Conservation (phyloP, 2,113 vertebrate genomes). For the Lepisosteus osseus region DNA sequence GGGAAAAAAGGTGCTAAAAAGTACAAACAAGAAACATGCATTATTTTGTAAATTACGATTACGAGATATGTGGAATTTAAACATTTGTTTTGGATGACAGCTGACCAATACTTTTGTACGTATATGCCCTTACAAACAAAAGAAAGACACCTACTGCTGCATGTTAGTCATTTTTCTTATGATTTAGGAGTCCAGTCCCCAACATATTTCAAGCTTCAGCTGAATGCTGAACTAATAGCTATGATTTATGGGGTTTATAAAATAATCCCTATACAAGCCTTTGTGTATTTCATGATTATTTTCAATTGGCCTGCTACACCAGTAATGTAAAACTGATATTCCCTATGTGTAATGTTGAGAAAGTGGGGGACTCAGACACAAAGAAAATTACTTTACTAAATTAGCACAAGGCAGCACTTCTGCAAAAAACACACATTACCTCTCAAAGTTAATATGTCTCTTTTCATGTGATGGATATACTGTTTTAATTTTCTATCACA, state of each 20-base stretch:
- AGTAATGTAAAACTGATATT: neutral
- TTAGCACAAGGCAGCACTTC: neutral
- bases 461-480: conserved; percentile 46
- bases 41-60: too few species aligned
- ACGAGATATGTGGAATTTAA: too few species aligned
- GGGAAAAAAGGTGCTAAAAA: too few species aligned
- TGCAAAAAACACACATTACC: neutral
- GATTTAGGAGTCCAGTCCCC: neutral
- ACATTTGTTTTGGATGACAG: too few species aligned
- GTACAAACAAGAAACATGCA: too few species aligned
- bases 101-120: neutral
- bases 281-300: conserved; percentile 9
- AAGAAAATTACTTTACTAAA: conserved; percentile 1
- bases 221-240: neutral
- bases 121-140: neutral
- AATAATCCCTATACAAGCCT: neutral
- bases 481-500: conserved; percentile 56
- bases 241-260: neutral
- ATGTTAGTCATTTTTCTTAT: neutral
- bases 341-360: neutral
- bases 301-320: conserved; percentile 7
- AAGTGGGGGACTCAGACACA: neutral
- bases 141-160: neutral
- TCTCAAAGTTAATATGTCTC: conserved; percentile 18
- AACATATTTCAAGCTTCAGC: neutral